Evolutionary conservation across 2,888 invertebrate species (phyloP).

Genomic region (Pachycephus smyrnensis): DNA sequence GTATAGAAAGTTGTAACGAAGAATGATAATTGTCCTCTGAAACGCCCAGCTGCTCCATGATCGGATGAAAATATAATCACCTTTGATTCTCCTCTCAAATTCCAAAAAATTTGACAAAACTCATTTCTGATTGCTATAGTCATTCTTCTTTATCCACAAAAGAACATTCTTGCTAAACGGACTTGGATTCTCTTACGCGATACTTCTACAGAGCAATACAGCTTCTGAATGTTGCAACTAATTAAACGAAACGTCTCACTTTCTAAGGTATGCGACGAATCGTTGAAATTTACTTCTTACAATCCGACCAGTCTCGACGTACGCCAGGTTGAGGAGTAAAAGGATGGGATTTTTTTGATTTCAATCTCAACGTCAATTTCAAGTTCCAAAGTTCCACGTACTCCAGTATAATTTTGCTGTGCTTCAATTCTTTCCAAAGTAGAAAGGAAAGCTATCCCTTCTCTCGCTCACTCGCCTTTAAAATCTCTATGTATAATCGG

Average conservation of each 20-base stretch:
- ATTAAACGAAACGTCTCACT: background rate
- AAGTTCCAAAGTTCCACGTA: background rate
- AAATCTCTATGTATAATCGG: conserved; percentile 1
- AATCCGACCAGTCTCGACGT: too few species aligned
- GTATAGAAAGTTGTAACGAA: background rate
- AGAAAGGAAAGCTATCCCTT: background rate
- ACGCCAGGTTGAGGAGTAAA: too few species aligned
- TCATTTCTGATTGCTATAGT: background rate
- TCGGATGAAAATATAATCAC: background rate
- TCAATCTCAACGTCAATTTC: background rate
- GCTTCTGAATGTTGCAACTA: background rate
- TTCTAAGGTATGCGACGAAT: background rate
- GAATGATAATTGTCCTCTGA: background rate
- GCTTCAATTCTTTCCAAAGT: background rate
- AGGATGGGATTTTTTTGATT: background rate
- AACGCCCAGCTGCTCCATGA: background rate
- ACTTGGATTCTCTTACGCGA: background rate
- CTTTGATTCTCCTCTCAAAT: background rate
- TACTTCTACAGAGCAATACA: background rate
- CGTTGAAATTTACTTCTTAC: background rate
- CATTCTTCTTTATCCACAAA: background rate
- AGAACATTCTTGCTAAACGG: background rate
- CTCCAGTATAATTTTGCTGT: background rate
- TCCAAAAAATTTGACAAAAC: background rate
- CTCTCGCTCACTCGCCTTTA: background rate